phyloP scores from a whole-genome alignment of 2,113 vertebrate species.

The Nestor notabilis region DNA sequence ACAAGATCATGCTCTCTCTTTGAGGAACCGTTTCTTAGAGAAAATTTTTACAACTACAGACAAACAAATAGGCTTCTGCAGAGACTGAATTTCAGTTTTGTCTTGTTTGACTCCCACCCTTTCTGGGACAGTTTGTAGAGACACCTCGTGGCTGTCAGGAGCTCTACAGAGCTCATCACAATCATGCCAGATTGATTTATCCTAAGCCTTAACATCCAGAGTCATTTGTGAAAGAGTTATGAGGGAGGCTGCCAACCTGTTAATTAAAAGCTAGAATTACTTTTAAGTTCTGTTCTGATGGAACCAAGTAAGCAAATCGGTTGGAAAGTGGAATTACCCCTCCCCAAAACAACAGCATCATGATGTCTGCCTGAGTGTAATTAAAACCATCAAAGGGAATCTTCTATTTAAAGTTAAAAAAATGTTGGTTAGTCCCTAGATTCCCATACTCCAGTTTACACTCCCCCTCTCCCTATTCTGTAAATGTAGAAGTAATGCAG shows the following conservation, averaged over 20 bases:
- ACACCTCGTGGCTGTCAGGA: constrained; percentile 38
- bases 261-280: constrained; percentile 20
- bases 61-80: constrained; percentile 9
- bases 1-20: constrained; percentile 6
- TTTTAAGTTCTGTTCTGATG: neutral
- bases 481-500: neutral
- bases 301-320: neutral
- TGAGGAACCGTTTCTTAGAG: neutral
- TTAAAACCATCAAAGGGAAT: neutral
- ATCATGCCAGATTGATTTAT: neutral
- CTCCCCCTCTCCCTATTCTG: neutral
- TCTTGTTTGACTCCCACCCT: neutral
- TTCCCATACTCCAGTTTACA: neutral
- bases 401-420: neutral
- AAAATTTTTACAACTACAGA: neutral
- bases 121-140: constrained; percentile 6
- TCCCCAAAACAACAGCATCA: neutral
- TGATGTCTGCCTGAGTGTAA: neutral
- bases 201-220: neutral
- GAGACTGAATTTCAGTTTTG: neutral
- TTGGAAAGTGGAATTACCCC: neutral
- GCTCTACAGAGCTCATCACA: neutral
- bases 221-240: neutral
- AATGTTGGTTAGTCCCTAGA: neutral
- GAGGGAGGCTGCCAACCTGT: neutral